A percentile compares a stretch with the other conserved stretches of the same genome.
These are phyloP conservation scores for Raja brachyura DNA, from an alignment of 2,113 vertebrate genomes.

Conservation along the genomic window DNA sequence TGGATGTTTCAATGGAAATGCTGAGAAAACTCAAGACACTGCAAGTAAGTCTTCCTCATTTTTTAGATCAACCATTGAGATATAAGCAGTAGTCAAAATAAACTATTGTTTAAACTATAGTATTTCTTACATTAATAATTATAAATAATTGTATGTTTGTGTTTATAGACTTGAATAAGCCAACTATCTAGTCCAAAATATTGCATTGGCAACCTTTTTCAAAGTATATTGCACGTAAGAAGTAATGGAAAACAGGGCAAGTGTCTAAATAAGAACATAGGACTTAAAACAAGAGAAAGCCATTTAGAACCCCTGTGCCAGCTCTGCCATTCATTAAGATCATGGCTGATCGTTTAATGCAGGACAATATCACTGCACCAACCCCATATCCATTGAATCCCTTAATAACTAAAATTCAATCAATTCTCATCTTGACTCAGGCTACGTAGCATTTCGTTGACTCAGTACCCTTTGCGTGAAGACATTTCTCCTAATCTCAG, in stretches of 20 bases:
- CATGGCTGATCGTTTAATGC: no score
- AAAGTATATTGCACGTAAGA: neutral
- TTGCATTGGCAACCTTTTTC: neutral
- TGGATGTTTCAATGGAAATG: neutral
- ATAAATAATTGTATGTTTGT: neutral
- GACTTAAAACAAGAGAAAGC: no score
- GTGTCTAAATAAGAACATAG: neutral
- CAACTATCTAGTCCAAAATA: neutral
- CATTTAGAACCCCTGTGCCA: no score
- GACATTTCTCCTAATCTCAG: no score
- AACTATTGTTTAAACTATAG: neutral
- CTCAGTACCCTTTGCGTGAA: no score
- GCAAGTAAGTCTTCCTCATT: neutral
- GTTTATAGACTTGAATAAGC: neutral
- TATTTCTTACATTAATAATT: neutral
- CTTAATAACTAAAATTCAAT: no score
- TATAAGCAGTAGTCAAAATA: neutral
- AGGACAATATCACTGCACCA: no score
- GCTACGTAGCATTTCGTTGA: no score
- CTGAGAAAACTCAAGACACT: neutral
- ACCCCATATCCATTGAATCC: no score
- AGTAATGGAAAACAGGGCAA: neutral
- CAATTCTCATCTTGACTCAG: no score
- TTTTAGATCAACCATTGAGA: neutral
- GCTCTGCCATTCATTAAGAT: no score